Conservation (phyloP, 2,888 invertebrate species). For the Melieria crassipennis region DNA sequence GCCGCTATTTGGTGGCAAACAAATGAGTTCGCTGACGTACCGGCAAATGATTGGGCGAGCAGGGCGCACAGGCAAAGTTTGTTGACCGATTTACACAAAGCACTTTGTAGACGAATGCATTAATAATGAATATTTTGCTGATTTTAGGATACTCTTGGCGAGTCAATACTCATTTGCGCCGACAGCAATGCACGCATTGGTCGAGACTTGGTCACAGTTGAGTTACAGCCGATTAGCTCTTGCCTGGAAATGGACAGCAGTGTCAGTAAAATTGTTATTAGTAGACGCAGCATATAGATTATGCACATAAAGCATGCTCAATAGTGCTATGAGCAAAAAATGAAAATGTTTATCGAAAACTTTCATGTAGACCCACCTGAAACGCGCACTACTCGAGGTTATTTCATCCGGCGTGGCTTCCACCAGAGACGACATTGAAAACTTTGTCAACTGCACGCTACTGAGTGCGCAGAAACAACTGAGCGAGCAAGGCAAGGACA, state of each 20-base stretch:
- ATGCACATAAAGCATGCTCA: too few species aligned
- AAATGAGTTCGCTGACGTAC: slow-evolving; percentile 85
- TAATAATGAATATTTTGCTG: background rate
- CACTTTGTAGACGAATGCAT: background rate
- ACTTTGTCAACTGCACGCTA: slow-evolving; percentile 85
- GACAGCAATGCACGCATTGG: slow-evolving; percentile 78
- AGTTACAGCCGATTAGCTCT: slow-evolving; percentile 79
- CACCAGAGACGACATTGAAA: slow-evolving; percentile 75
- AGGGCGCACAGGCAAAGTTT: slow-evolving; percentile 85
- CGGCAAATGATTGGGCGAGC: slow-evolving; percentile 98
- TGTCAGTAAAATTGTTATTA: slow-evolving; percentile 49
- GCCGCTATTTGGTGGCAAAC: slow-evolving; percentile 80
- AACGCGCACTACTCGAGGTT: slow-evolving; percentile 81
- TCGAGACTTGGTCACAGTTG: slow-evolving; percentile 74
- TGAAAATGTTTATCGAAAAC: background rate
- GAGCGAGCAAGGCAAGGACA: slow-evolving; percentile 25
- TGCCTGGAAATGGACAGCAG: slow-evolving; percentile 78
- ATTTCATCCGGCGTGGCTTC: slow-evolving; percentile 87
- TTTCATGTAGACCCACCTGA: slow-evolving; percentile 68
- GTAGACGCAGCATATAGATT: too few species aligned
- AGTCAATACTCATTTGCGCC: slow-evolving; percentile 91
- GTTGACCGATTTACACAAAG: slow-evolving; percentile 43
- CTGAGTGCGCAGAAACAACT: slow-evolving; percentile 60
- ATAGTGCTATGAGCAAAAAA: background rate
- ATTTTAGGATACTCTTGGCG: slow-evolving; percentile 73